Base-by-base conservation (phyloP, 1,140 invertebrate genomes). In the Hesperophylax magnus region DNA sequence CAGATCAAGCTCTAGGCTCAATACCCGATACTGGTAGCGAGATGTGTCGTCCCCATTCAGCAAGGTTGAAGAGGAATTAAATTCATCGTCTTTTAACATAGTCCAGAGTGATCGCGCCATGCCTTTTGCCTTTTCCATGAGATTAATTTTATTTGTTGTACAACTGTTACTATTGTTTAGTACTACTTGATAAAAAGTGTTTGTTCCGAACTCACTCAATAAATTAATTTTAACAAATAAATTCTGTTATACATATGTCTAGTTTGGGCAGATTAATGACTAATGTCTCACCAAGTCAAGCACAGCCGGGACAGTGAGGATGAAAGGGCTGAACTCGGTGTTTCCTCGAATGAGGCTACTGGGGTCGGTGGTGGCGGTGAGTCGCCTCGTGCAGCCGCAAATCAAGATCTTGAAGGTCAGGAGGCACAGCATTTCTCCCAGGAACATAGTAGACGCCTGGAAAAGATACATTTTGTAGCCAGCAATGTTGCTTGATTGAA, bases 391-490 rank as follows among this genome's bases (percentile, higher is more conserved):
- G 81, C 92, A 92, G 71, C 92, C 90, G 81, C 85, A 85, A 76
- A 89, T 93, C 0, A 92, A 72, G 4, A 93, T 79, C 88, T 95
- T 95, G 86, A 94, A 96, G 53, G 91, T 90, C n/a, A 96, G 1
- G 11, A 98, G 91, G 87, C 97, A 98, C 7, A 95, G 85, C 85
- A 97, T 93, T 89, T 98, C 97, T 52, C 97, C 97, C 1, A 98
- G 83, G 86, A 98, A 98, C 97, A 98, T 98, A 5, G 93, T 92
- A 54, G 92, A 90, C 3, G 97, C 95, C 91, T 98, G 93, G 7
- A 84, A 84, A 63, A 22, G 1, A 76, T 65, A 7, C 2, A 65
- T 9, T 27, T 15, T 15, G 61, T 9, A 27, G 11, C 3, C 3
- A 65, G 17, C 5, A 24, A 14, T 67, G 14, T 27, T 5, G 9